Evolutionary conservation across 2,797 vertebrate species (phyloP), one percentile per base, ranked within the genome.

Genomic region (Smutsia temminckii): DNA sequence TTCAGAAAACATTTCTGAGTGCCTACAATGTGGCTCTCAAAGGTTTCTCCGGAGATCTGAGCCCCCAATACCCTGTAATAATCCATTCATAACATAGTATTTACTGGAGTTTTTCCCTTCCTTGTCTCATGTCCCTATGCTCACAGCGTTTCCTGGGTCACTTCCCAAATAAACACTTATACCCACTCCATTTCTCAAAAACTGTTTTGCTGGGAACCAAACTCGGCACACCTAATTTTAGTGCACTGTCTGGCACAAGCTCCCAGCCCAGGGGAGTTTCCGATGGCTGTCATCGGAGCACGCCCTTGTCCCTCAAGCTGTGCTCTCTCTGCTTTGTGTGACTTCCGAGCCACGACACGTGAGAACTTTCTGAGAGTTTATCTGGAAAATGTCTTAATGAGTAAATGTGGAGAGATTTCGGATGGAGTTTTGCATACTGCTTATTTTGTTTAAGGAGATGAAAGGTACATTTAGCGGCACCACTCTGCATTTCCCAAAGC

Each of bases 261-360:
- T 29, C 23, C 17, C 17, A 17, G 27, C 6, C 9, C 21, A 29
- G 46, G n/a, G 2, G n/a, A 55, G 34, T 10, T 4, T 18, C 11
- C 1, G 3, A 34, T 7, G 12, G 11, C 6, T 68, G 51, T 34
- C 57, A 6, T 1, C 27, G 57, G 37, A 16, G 5, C 21, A 3
- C 4, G 1, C 16, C 16, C 6, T 21, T 13, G n/a, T 2, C 13
- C 29, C 18, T 27, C 2, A 0, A 8, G 0, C 42, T n/a, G n/a
- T 4, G 20, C 23, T 72, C 25, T n/a, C 23, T 20, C 66, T 49
- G 6, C 18, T 8, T 37, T 5, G 0, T 66, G 51, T 37, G 81
- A 20, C n/a, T 72, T 92, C 40, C 51, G 49, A 90, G 34, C 14
- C 20, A 18, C 4, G 18, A 11, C 6, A 2, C 2, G 1, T 25